Evolutionary conservation across 2,797 vertebrate genomes (phyloP).

Genomic region (Sebastes vulpes): DNA sequence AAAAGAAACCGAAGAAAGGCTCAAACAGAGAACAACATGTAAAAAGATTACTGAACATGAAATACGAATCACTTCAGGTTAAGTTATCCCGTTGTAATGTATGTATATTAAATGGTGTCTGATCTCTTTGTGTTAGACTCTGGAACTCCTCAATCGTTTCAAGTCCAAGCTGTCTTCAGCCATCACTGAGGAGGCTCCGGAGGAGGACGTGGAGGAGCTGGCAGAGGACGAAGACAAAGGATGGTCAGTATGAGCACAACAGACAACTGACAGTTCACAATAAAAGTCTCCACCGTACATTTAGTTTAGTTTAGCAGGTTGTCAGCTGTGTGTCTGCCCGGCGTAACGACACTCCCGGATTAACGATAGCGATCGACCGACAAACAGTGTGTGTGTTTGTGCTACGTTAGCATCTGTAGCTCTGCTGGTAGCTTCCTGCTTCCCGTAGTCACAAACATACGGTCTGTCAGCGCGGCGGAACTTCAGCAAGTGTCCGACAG

Average conservation of each 20-base stretch:
- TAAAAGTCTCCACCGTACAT: no score
- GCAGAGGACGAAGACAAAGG: conserved; percentile 93
- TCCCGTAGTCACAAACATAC: no score
- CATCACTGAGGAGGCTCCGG: conserved; percentile 90
- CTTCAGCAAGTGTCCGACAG: no score
- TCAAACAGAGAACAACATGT: conserved; percentile 93
- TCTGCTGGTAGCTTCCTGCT: no score
- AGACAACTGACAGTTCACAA: no score
- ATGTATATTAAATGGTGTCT: neutral
- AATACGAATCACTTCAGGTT: neutral
- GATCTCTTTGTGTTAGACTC: conserved; percentile 85
- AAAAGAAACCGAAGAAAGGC: conserved; percentile 91
- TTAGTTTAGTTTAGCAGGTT: no score
- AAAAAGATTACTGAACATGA: neutral
- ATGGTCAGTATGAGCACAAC: conserved; percentile 87
- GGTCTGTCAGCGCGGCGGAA: no score
- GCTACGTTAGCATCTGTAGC: no score
- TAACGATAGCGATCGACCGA: no score
- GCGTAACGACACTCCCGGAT: no score
- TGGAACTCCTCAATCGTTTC: conserved; percentile 91
- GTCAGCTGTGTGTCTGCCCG: no score
- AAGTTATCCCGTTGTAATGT: neutral
- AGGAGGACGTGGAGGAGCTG: conserved; percentile 88
- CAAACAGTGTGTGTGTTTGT: no score
- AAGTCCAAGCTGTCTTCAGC: conserved; percentile 94